phyloP scores from a whole-genome alignment of 2,888 invertebrate species.

The Piscicola geometra region DNA sequence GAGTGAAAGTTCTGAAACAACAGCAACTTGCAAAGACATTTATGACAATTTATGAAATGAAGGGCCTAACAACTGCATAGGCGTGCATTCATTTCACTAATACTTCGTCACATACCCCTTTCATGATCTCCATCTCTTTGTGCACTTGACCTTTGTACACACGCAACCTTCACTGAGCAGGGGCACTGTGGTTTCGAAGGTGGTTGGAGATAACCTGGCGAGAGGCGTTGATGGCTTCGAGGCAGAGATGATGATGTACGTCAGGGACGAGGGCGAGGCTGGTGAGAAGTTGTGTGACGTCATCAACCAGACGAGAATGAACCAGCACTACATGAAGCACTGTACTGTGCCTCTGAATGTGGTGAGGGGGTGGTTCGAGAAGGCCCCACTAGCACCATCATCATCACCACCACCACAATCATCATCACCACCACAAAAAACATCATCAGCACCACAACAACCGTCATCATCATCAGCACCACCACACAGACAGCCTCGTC shows the following conservation, averaged over 20 bases:
- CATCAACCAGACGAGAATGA: constrained; percentile 94
- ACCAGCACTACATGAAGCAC: constrained; percentile 95
- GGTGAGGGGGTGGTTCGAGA: constrained; percentile 62
- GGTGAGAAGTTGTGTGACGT: constrained; percentile 92
- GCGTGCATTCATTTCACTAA: background rate
- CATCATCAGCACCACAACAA: background rate
- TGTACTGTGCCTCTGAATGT: constrained; percentile 88
- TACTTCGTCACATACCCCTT: background rate
- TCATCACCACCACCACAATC: background rate
- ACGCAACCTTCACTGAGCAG: constrained; percentile 45
- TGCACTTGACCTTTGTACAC: background rate
- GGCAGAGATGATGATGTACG: constrained; percentile 69
- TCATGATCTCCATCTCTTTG: background rate
- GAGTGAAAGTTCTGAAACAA: no score
- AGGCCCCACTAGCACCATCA: background rate
- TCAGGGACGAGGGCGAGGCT: constrained; percentile 83
- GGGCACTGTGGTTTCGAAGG: constrained; percentile 98
- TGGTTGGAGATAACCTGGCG: constrained; percentile 83
- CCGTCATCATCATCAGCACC: background rate
- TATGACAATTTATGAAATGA: no score
- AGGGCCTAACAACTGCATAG: no score
- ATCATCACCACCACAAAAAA: background rate
- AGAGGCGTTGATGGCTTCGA: constrained; percentile 65
- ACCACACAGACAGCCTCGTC: constrained; percentile 76
- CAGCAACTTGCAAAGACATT: no score